Percentiles rank a stretch among this genome's conserved stretches.
Evolutionary conservation across 2,113 vertebrate genomes (phyloP).

Genomic region (Uropsilus gracilis): DNA sequence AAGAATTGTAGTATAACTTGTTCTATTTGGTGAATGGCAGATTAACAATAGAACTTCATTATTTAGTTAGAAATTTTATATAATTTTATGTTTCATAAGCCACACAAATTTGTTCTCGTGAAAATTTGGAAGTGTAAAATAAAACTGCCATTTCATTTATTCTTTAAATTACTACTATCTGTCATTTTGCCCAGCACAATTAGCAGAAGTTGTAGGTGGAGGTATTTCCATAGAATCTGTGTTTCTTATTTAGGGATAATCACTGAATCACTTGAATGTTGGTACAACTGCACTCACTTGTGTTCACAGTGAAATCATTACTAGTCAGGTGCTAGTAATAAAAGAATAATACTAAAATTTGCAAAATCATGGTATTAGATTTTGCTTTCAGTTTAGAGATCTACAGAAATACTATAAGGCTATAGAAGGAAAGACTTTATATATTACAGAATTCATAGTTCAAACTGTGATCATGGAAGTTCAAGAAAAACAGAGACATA

Average conservation of each 20-base stretch:
- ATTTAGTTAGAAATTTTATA: constrained; percentile 14
- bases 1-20: neutral
- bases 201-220: neutral
- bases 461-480: neutral
- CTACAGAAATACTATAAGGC: neutral
- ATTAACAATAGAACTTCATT: neutral
- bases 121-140: constrained; percentile 13
- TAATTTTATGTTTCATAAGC: neutral
- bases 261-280: neutral
- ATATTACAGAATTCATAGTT: neutral
- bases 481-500: constrained; percentile 22
- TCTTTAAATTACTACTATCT: neutral
- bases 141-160: neutral
- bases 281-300: neutral
- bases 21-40: neutral
- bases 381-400: neutral
- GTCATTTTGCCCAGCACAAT: neutral
- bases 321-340: neutral
- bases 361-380: neutral
- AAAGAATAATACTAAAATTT: neutral
- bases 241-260: neutral
- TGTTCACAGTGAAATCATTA: neutral
- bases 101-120: neutral
- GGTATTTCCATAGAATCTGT: neutral
- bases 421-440: neutral